These are phyloP conservation scores for Dicaeum eximium DNA, from an alignment of 2,113 vertebrate genomes.

Conservation along the genomic window DNA sequence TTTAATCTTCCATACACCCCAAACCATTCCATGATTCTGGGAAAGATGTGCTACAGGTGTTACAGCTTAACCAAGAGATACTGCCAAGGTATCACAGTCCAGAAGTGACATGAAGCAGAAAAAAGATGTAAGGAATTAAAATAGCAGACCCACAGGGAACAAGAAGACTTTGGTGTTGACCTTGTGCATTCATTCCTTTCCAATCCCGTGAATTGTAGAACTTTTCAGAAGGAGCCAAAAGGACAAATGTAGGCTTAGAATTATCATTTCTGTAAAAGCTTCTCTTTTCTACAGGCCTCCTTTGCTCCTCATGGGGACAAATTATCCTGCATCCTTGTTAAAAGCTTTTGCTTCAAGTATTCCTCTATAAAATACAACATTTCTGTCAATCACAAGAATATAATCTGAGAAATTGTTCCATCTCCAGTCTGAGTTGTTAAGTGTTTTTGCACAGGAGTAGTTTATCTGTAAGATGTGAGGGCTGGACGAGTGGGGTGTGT, in stretches of 20 bases:
- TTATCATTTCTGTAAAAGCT: background rate
- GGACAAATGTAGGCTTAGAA: background rate
- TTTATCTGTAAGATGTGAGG: background rate
- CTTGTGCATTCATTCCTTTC: background rate
- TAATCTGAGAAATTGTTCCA: background rate
- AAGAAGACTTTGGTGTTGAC: background rate
- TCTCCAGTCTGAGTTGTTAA: background rate
- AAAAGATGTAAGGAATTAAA: background rate
- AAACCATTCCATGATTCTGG: background rate
- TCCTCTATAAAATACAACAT: background rate
- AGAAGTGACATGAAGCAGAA: background rate
- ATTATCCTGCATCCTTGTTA: background rate
- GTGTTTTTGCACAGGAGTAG: background rate
- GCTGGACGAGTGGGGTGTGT: background rate
- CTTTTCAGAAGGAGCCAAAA: background rate
- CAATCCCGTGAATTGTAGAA: background rate
- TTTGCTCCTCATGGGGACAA: background rate
- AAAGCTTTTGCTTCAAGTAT: background rate
- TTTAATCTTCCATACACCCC: background rate
- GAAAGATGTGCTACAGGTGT: background rate
- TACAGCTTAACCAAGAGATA: background rate
- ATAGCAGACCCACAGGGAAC: background rate
- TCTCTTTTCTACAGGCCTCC: background rate
- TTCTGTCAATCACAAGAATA: background rate
- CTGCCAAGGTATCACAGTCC: background rate